These are phyloP conservation scores for Prietella phreatophila DNA, from an alignment of 2,113 vertebrate genomes.

Conservation along the genomic window DNA sequence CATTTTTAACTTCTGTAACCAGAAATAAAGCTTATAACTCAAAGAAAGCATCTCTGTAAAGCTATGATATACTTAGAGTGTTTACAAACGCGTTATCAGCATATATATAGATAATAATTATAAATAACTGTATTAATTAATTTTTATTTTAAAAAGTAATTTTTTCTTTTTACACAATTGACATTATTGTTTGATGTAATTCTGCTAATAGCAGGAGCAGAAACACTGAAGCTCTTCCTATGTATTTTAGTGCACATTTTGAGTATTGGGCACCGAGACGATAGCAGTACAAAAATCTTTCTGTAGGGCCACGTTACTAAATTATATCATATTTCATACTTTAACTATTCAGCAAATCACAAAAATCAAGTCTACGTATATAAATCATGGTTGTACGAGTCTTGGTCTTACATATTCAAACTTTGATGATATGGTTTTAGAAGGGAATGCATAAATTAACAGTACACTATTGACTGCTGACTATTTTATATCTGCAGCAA, in stretches of 20 bases:
- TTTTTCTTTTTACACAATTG: neutral
- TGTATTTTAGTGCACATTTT: neutral
- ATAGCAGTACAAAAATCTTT: neutral
- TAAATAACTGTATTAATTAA: neutral
- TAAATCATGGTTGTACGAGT: neutral
- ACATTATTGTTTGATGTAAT: neutral
- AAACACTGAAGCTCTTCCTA: neutral
- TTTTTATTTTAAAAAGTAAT: neutral
- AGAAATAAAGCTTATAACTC: neutral
- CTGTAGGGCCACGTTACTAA: neutral
- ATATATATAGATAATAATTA: neutral
- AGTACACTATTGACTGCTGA: neutral
- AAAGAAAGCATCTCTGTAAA: neutral
- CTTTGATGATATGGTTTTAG: neutral
- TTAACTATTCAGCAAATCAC: neutral
- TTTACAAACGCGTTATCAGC: neutral
- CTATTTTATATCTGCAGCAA: neutral
- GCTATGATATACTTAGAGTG: neutral
- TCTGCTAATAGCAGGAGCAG: neutral
- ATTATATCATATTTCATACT: neutral
- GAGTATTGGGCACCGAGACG: neutral
- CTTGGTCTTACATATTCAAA: neutral
- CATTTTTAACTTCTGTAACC: neutral
- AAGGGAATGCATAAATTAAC: neutral
- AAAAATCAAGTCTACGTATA: neutral